Base-by-base conservation (phyloP, 2,797 vertebrate genomes). In the Erethizon dorsatum region DNA sequence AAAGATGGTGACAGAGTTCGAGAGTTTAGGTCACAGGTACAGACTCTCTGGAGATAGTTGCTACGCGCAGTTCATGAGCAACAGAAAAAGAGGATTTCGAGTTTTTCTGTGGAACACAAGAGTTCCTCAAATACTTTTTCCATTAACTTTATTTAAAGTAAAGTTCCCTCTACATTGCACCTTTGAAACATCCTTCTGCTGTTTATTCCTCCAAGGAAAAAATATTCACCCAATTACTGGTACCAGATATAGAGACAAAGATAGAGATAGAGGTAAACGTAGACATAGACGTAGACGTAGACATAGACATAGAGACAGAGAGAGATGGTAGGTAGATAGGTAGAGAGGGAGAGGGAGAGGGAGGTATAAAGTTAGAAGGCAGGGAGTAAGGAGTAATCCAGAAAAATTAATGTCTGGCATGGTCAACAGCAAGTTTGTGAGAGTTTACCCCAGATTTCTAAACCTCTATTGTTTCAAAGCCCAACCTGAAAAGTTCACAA, bases 91-190 rank as follows among this genome's bases (percentile, higher is more conserved):
- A 71, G 20, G 22, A 85, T 20, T 79, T 73, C 33, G 28, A 18
- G 3, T 15, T 88, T 94, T 56, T 78, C 83, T n/a, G 8, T n/a
- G 87, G 7, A 37, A 94, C 31, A 22, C 8, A 77, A 13, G 14
- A 94, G 54, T 45, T 78, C 57, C 50, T 84, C 59, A 61, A 90
- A 71, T 24, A 73, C 20, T 69, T 92, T 67, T 79, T 28, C 24
- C 86, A 86, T 14, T 56, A 85, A 65, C 6, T 57, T 65, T 33
- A 86, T 95, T 78, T 83, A 79, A 73, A 82, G 47, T 57, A 90
- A 94, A 82, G 45, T 89, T 93, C 28, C 71, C 13, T 18, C 37
- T 65, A 63, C 88, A 71, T 71, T 75, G 59, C n/a, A 92, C 37
- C 88, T 37, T 41, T 4, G 31, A 96, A 80, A 89, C 22, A 63